phyloP scores from a whole-genome alignment of 2,888 invertebrate genomes.

The Protonemura montana region DNA sequence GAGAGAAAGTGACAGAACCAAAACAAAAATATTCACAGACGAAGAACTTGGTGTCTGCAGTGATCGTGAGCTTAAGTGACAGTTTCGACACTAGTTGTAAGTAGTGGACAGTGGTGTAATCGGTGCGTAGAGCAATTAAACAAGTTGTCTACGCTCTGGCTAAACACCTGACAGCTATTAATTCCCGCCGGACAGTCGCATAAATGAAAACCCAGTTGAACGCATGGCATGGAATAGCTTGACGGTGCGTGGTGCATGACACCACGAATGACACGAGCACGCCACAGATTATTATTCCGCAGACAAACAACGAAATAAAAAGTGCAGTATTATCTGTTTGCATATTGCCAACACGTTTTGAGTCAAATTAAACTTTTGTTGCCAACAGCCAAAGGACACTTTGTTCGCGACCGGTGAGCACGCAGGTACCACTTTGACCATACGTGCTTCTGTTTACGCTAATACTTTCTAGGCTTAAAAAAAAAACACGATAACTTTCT shows the following conservation, averaged over 20 bases:
- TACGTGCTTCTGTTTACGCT: neutral
- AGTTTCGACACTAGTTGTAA: neutral
- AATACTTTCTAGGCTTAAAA: constrained; percentile 15
- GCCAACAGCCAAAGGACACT: neutral
- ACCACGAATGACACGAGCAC: neutral
- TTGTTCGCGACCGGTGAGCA: neutral
- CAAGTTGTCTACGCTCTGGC: neutral
- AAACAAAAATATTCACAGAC: neutral
- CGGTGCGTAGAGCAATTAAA: neutral
- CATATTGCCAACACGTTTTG: neutral
- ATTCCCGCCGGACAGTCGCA: neutral
- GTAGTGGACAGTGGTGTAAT: too few species aligned
- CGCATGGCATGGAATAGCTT: neutral
- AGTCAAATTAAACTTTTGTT: neutral
- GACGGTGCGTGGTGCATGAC: neutral
- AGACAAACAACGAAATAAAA: neutral
- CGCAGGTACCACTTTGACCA: neutral
- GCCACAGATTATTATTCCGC: neutral
- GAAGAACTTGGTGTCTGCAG: neutral
- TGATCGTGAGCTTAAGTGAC: neutral
- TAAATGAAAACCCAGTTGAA: neutral
- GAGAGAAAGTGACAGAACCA: neutral
- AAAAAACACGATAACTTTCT: constrained; percentile 15
- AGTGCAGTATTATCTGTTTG: neutral
- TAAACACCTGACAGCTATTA: neutral